phyloP scores from a whole-genome alignment of 2,888 invertebrate species.

The Lochmaea crataegi region DNA sequence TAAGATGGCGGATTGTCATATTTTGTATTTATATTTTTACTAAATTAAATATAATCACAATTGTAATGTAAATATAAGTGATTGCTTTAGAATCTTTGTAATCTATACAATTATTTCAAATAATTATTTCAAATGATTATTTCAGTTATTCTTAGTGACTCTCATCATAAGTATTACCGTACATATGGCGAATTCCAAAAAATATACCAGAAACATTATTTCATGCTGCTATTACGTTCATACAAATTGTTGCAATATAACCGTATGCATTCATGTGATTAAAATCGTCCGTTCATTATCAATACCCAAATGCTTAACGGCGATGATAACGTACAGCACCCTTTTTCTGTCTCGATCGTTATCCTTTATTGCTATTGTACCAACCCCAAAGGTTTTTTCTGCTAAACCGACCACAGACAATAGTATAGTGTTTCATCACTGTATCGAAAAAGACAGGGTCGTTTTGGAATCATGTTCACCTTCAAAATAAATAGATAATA shows the following conservation, averaged over 20 bases:
- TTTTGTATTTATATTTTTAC: too few relatives aligned
- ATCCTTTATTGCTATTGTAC: constrained; percentile 23
- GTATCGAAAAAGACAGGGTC: not conserved
- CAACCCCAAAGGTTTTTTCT: constrained; percentile 23
- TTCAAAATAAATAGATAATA: not conserved
- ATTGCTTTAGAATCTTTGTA: too few relatives aligned
- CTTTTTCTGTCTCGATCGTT: constrained; percentile 4
- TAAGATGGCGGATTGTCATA: too few relatives aligned
- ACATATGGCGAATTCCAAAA: not conserved
- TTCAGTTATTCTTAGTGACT: too few relatives aligned
- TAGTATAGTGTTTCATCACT: constrained; percentile 11
- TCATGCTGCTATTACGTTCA: not conserved
- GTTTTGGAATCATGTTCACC: not conserved
- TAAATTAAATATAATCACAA: too few relatives aligned
- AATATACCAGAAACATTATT: not conserved
- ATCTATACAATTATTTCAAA: too few relatives aligned
- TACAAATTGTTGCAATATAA: not conserved
- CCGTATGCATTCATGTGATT: not conserved
- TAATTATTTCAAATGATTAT: too few relatives aligned
- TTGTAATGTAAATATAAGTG: too few relatives aligned
- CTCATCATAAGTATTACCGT: too few relatives aligned
- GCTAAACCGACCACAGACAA: constrained; percentile 27
- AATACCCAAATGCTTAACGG: constrained; percentile 16
- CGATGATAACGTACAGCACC: constrained; percentile 9
- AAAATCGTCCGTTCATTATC: constrained; percentile 20